These are phyloP conservation scores for Eupithecia subfuscata DNA, from an alignment of 2,888 invertebrate species.

Conservation along the genomic window DNA sequence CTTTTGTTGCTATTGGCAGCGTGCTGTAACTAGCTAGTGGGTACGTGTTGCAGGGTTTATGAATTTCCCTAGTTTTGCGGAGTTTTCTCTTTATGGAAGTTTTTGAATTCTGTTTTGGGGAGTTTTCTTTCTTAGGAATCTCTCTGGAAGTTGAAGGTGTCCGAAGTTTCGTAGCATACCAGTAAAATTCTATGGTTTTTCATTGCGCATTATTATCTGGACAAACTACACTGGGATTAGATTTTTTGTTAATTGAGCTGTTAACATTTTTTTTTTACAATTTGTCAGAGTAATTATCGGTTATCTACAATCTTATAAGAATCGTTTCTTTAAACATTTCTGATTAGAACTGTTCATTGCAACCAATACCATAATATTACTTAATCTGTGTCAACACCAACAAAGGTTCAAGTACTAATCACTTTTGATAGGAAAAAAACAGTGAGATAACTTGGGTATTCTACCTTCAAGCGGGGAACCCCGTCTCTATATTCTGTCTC, in stretches of 20 bases:
- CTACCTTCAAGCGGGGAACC: constrained; percentile 13
- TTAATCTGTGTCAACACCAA: too few relatives aligned
- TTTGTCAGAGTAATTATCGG: too few relatives aligned
- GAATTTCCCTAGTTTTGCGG: constrained; percentile 15
- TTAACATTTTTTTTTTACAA: too few relatives aligned
- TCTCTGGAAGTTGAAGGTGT: neutral
- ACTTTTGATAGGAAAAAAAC: neutral
- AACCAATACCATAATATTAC: neutral
- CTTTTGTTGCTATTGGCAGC: constrained; percentile 70
- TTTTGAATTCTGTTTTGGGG: too few relatives aligned
- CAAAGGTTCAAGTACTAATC: neutral
- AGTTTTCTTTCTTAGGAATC: neutral
- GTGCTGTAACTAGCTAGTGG: constrained; percentile 71
- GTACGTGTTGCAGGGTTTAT: constrained; percentile 38
- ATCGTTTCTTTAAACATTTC: neutral
- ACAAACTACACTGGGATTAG: neutral
- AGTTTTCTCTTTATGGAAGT: too few relatives aligned
- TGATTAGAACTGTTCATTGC: neutral
- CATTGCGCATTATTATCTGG: neutral
- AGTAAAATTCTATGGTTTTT: neutral
- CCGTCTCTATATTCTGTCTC: neutral
- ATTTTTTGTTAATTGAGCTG: too few relatives aligned
- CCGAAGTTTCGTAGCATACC: neutral
- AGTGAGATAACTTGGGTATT: neutral
- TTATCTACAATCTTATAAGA: neutral